Base-by-base conservation (phyloP, 37 sponge, comb jelly and placozoan genomes). In the Trichoplax adhaerens region DNA sequence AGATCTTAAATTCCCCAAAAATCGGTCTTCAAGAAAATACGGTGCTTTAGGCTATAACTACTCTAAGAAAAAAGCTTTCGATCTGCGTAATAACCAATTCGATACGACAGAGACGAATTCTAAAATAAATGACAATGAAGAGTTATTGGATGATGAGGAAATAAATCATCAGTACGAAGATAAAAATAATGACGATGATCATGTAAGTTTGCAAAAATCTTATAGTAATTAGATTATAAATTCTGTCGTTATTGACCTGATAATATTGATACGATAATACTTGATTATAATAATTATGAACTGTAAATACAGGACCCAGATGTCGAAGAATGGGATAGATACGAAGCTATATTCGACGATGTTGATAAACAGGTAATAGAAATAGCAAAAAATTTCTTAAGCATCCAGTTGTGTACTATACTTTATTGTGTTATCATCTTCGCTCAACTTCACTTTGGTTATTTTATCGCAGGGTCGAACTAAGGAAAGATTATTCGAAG, bases 261-360 rank as follows among this genome's bases (percentile, higher is more conserved):
- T 29, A 29, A 29, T 29, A 29, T 29, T 29, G 29, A 29, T 29
- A 29, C 29, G 29, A 29, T 66, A 4, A 10, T 71, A 5, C 66
- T 4, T 68, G 48, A 4, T 73, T 3, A 46, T 53, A 3, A 3
- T 68, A 58, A 53, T 53, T 48, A 59, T 66, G 54, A 29, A 6
- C 53, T 3, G 5, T 66, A 83, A 78, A 84, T 83, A 77, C 84
- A 83, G 65, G 94, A 87, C 10, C 77, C 78, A 72, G 94, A 87
- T 80, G 94, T 84, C 62, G 94, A 93, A 71, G 94, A 93, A 50
- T 93, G 94, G 94, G 94, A 93, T 64, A 68, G 94, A 67, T 85
- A 83, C 73, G 94, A 87, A 75, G 78, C 88, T 5, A 72, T 81
- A 48, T 83, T 87, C 65, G 81, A 87, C 50, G 94, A 93, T 74